Evolutionary conservation across 2,888 invertebrate species (phyloP).

Genomic region (Pantelozetes paolii): DNA sequence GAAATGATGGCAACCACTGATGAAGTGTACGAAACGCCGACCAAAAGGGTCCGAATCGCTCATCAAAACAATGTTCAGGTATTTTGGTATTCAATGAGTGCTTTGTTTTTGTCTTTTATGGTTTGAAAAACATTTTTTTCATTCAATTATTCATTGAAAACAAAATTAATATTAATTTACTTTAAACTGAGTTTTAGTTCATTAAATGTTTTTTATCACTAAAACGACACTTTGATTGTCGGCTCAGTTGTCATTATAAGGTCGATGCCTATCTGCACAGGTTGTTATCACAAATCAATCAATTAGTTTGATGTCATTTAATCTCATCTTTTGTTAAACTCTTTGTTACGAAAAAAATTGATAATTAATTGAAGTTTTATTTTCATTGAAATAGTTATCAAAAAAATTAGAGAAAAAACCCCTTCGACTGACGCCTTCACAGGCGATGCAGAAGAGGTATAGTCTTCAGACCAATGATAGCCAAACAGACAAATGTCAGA

Average conservation of each 20-base stretch:
- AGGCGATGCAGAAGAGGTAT: conserved; percentile 1
- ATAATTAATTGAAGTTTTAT: background rate
- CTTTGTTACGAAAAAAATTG: too few relatives aligned
- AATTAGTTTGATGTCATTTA: too few relatives aligned
- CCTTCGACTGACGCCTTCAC: conserved; percentile 6
- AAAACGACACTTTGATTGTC: too few relatives aligned
- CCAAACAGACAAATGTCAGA: background rate
- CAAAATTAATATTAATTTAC: too few relatives aligned
- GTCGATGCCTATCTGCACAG: too few relatives aligned
- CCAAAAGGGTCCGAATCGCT: conserved; percentile 12
- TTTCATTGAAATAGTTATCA: conserved; percentile 2
- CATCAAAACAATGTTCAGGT: background rate
- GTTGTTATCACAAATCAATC: too few relatives aligned
- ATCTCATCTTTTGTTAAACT: too few relatives aligned
- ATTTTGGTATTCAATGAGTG: background rate
- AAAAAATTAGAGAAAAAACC: background rate
- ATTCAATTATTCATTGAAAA: background rate
- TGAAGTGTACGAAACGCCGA: background rate
- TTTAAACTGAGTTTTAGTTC: too few relatives aligned
- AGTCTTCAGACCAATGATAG: background rate
- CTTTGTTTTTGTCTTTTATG: too few relatives aligned
- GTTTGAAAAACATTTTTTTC: background rate
- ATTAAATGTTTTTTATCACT: too few relatives aligned
- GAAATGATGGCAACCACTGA: background rate
- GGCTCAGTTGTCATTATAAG: background rate